Conservation (phyloP, 1,140 invertebrate species). For the Drosophila pseudoananassae region DNA sequence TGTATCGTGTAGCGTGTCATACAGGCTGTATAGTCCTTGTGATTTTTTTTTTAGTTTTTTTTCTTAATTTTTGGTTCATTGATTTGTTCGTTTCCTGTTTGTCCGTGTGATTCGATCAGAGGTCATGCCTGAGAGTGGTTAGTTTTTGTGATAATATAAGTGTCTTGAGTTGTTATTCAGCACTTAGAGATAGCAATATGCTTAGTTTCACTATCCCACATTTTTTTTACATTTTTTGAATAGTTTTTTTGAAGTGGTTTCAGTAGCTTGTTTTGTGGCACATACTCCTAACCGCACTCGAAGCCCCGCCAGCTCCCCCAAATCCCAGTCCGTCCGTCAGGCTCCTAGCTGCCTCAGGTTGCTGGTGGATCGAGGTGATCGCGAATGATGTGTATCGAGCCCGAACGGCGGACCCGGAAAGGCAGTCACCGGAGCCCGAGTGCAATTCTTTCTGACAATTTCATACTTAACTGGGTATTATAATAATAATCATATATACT, state of each 20-base stretch:
- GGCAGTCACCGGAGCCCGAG: conserved; percentile 3
- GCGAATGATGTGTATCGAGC: neutral
- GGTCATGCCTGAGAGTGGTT: conserved; percentile 69
- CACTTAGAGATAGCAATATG: neutral
- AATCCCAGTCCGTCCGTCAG: conserved; percentile 5
- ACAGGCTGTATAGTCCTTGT: conserved; percentile 22
- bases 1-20: conserved; percentile 63
- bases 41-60: conserved; percentile 4
- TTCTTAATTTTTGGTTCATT: conserved; percentile 7
- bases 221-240: conserved; percentile 26
- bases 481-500: conserved; percentile 14
- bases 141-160: conserved; percentile 14
- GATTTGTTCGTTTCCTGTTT: conserved; percentile 38
- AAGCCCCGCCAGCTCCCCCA: conserved; percentile 14
- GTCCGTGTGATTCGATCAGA: conserved; percentile 64
- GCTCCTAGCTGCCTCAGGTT: conserved; percentile 46
- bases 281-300: conserved; percentile 47
- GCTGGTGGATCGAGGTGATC: conserved; percentile 21
- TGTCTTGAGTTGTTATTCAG: neutral
- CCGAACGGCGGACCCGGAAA: neutral
- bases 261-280: conserved; percentile 48
- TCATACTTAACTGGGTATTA: conserved; percentile 17
- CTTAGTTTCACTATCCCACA: neutral
- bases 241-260: conserved; percentile 10
- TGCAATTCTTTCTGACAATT: conserved; percentile 22